A percentile compares a stretch with the other conserved stretches of the same genome.
These are phyloP conservation scores for Nymphalis urticae DNA, from an alignment of 2,888 invertebrate species.

Conservation along the genomic window DNA sequence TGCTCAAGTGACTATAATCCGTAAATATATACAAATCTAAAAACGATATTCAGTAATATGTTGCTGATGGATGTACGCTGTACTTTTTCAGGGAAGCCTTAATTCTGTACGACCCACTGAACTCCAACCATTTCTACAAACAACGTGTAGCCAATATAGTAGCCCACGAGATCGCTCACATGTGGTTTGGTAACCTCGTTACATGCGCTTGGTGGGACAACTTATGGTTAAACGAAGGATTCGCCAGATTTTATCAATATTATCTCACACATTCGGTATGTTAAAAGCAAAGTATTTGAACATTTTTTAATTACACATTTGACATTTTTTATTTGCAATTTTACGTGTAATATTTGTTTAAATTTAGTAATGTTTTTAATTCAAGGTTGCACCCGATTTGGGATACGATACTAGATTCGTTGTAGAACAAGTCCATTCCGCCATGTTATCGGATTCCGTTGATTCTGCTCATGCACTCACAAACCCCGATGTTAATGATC, in stretches of 20 bases:
- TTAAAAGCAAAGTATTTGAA: slow-evolving; percentile 1
- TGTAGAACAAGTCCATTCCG: slow-evolving; percentile 84
- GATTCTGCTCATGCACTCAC: slow-evolving; percentile 82
- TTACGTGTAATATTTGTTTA: too few relatives aligned
- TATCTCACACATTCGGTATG: slow-evolving; percentile 78
- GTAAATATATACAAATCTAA: too few relatives aligned
- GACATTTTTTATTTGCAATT: too few relatives aligned
- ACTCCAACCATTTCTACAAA: slow-evolving; percentile 80
- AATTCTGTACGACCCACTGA: slow-evolving; percentile 73
- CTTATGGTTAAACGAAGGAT: slow-evolving; percentile 86
- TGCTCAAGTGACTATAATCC: neutral
- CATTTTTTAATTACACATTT: neutral
- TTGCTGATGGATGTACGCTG: too few relatives aligned
- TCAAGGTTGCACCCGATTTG: slow-evolving; percentile 61
- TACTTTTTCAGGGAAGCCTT: slow-evolving; percentile 78
- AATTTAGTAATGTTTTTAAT: slow-evolving; percentile 2
- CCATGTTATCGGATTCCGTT: slow-evolving; percentile 82
- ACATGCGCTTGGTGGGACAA: slow-evolving; percentile 89
- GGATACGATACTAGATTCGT: slow-evolving; percentile 81
- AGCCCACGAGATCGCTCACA: slow-evolving; percentile 90
- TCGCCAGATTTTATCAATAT: slow-evolving; percentile 88
- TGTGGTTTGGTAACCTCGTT: slow-evolving; percentile 91
- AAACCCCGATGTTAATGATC: slow-evolving; percentile 76
- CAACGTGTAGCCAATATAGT: slow-evolving; percentile 85
- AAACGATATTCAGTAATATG: too few relatives aligned